Conservation (phyloP, 1,140 invertebrate genomes). For the Acromyrmex heyeri region DNA sequence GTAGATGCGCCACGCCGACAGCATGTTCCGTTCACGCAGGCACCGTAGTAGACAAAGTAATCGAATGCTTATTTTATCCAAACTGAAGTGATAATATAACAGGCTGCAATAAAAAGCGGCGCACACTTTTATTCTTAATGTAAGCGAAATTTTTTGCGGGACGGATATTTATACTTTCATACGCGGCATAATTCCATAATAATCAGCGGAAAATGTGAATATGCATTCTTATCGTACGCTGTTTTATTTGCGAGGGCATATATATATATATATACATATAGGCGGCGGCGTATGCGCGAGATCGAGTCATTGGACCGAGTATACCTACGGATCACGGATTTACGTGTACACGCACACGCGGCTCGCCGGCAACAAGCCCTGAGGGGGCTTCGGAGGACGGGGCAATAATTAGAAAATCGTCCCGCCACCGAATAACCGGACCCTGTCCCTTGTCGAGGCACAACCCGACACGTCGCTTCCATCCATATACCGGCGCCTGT, state of each 20-base stretch:
- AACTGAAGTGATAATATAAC: neutral
- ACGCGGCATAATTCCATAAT: conserved; percentile 58
- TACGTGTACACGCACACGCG: conserved; percentile 67
- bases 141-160: conserved; percentile 2
- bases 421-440: conserved; percentile 76
- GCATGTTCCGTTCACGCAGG: neutral
- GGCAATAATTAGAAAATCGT: conserved; percentile 79
- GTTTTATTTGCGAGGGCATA: conserved; percentile 37
- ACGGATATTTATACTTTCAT: conserved; percentile 39
- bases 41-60: neutral
- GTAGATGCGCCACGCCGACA: neutral
- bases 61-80: neutral
- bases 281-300: conserved; percentile 58
- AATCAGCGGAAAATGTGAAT: conserved; percentile 57
- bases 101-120: neutral
- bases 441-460: conserved; percentile 70
- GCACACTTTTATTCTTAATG: neutral
- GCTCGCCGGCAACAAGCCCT: conserved; percentile 67
- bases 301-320: conserved; percentile 65
- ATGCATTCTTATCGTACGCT: conserved; percentile 60
- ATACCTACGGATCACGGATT: conserved; percentile 62
- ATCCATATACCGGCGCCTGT: conserved; percentile 60
- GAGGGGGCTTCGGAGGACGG: conserved; percentile 67
- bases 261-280: no score
- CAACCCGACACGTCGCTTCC: conserved; percentile 64